Base-by-base conservation (phyloP, 2,113 vertebrate species). In the Toxotes jaculatrix region DNA sequence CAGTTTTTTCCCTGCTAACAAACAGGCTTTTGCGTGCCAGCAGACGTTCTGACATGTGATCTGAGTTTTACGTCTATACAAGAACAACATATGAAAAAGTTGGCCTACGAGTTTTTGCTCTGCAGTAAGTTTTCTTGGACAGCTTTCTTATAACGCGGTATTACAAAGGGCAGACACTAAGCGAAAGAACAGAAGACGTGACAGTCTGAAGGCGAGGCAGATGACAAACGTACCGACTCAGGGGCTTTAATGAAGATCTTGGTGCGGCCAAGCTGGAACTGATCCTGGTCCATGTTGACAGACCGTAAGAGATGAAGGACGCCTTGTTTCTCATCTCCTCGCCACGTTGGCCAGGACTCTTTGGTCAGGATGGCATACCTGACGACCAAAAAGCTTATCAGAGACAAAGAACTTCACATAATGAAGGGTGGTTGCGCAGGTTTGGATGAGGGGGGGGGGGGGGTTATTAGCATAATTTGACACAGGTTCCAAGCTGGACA, bases 161-260 rank as follows among this genome's bases (percentile, higher is more conserved):
- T 27, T 10, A 53, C 5, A 27, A 67, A 49, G 27, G 3, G 14
- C 23, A 36, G 40, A 51, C 1, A 59, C 23, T 1, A 1, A 36
- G n/a, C 17, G 8, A 31, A 51, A 38, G 12, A 36, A 17, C 27
- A 27, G 27, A 73, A 43, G 59, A 51, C 23, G 32, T 21, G 61
- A 57, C 12, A 21, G 67, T 12, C 7, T n/a, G 11, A 67, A 45
- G 27, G 23, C 1, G 31, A 56, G 0, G 1, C 4, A 6, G 63
- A 23, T 2, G 66, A 27, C 9, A 94, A 70, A 88, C 97, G 87
- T 94, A 99, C 98, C 79, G 98, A 99, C 88, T 99, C 98, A 0
- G 98, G 98, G 65, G 98, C 98, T 94, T 99, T 99, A 80, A 99
- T 96, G 94, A 99, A 99, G 87, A 99, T 83, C 88, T 99, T 99